Base-by-base conservation (phyloP, 2,113 vertebrate species). In the Melanostigma gelatinosum region DNA sequence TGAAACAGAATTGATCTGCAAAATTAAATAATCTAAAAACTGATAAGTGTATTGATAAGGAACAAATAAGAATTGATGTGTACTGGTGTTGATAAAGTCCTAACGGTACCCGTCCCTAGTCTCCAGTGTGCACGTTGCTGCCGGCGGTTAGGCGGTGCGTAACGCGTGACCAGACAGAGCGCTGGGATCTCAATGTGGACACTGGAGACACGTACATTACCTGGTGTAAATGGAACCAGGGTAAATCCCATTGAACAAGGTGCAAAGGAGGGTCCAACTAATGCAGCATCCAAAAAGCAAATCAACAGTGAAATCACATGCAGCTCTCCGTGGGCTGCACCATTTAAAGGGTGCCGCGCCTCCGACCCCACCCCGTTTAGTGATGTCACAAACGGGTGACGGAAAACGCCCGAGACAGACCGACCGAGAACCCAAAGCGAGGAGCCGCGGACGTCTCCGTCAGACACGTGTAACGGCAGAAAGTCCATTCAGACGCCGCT, bases 401-500 rank as follows among this genome's bases (percentile, higher is more conserved):
- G 29, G 5, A 52, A 54, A 72, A 48, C 80, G 38, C 29, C 29
- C 29, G 29, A 29, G 29, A 29, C 29, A 29, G 29, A 29, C 29
- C 29, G 29, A 29, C 29, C 29, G 29, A 44, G 42, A 60, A 44
- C 40, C 27, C 12, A 22, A 72, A 75, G 24, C 1, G 4, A 73
- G 44, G 38, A 5, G 58, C 24, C 36, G 4, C 60, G 8, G 22
- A 4, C 29, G 3, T 68, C 57, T 20, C 72, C 60, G 5, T 77
- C 16, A 15, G 34, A 58, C 46, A 32, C 10, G 20, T 50, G 46
- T 75, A 40, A 8, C 62, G 4, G 36, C 55, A 2, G 66, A 79
- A 29, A 29, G 29, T 75, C 74, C 27, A 9, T 75, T 60, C 52
- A 66, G 55, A 50, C 24, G 68, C 27, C 77, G 29, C 38, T 74